Percentiles rank a stretch among this genome's conserved stretches.
phyloP scores from a whole-genome alignment of 2,113 vertebrate genomes.

The Petrocephalus zakoni region DNA sequence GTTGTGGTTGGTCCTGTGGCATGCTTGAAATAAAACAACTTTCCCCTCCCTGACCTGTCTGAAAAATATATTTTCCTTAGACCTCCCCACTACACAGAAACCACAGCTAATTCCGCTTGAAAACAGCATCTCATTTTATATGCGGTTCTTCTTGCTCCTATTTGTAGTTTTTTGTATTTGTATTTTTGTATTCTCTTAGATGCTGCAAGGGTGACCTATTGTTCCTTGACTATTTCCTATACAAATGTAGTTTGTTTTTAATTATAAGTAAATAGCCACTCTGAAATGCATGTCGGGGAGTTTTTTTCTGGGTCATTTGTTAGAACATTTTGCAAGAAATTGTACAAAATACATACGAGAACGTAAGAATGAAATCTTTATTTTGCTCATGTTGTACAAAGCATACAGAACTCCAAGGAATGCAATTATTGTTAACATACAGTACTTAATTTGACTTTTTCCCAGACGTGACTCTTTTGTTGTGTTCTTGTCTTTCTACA shows the following conservation, averaged over 20 bases:
- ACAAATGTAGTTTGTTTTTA: not conserved
- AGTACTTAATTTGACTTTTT: constrained; percentile 43
- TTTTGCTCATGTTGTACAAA: constrained; percentile 64
- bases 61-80: not conserved
- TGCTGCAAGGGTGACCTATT: not conserved
- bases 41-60: not conserved
- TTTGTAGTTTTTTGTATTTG: not conserved
- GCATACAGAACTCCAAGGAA: constrained; percentile 56
- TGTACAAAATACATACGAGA: constrained; percentile 22
- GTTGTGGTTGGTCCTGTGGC: not conserved
- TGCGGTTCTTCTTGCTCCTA: not conserved
- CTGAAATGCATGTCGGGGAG: not conserved
- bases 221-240: not conserved
- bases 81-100: not conserved
- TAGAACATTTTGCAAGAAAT: constrained; percentile 2
- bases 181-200: not conserved
- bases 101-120: not conserved
- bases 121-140: not conserved
- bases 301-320: not conserved
- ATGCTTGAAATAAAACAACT: not conserved
- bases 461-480: constrained; percentile 54
- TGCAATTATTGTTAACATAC: constrained; percentile 52
- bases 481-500: constrained; percentile 65
- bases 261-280: not conserved
- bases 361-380: constrained; percentile 55